Evolutionary conservation across 2,797 vertebrate species (phyloP).

Genomic region (Anguilla megastoma): DNA sequence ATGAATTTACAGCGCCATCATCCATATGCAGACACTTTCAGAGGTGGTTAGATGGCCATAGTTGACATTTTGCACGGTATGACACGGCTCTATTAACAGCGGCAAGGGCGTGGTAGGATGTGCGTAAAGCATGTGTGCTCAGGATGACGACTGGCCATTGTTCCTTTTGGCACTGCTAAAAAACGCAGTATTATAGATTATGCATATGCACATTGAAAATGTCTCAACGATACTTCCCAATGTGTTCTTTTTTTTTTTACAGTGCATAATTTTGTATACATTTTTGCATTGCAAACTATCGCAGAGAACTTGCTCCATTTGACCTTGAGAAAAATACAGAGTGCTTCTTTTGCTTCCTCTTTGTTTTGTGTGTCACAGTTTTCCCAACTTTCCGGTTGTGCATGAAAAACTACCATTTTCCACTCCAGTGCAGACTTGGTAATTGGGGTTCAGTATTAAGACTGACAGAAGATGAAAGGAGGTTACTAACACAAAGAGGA

Average conservation of each 20-base stretch:
- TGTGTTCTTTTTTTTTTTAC: not conserved
- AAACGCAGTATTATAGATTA: not conserved
- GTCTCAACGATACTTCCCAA: not conserved
- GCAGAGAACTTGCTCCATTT: not conserved
- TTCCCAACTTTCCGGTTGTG: conserved; percentile 54
- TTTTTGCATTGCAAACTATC: not conserved
- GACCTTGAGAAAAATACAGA: not conserved
- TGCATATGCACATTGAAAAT: not conserved
- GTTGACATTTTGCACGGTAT: conserved; percentile 30
- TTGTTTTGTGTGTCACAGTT: conserved; percentile 29
- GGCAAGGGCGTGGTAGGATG: conserved; percentile 25
- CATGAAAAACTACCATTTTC: conserved; percentile 68
- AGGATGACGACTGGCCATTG: conserved; percentile 39
- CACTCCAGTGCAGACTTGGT: conserved; percentile 70
- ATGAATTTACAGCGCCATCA: not conserved
- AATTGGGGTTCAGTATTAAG: conserved; percentile 76
- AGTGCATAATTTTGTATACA: not conserved
- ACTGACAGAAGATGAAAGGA: conserved; percentile 75
- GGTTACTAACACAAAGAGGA: conserved; percentile 72
- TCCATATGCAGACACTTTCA: not conserved
- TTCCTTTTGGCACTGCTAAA: conserved; percentile 45
- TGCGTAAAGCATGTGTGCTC: conserved; percentile 25
- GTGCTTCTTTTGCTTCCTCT: not conserved
- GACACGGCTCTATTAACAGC: conserved; percentile 22
- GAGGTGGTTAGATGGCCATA: conserved; percentile 2